Evolutionary conservation across 2,888 invertebrate genomes (phyloP).

Genomic region (Piscicola geometra): DNA sequence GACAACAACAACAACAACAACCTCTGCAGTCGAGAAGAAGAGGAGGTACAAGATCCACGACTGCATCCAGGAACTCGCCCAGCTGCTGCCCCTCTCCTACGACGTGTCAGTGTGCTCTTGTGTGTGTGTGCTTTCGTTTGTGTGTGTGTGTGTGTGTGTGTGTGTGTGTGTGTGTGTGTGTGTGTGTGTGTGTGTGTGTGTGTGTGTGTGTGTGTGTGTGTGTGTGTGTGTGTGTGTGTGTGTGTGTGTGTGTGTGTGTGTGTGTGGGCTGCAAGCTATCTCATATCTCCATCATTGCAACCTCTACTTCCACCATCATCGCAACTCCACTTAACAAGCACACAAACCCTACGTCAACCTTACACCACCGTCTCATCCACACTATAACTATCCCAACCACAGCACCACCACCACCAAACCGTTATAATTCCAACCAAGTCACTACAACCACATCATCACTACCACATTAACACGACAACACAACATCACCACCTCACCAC

Average conservation of each 20-base stretch:
- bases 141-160: conserved; percentile 37
- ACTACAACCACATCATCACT: too few relatives aligned
- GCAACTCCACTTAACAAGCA: too few relatives aligned
- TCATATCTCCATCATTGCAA: not conserved
- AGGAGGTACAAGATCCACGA: conserved; percentile 31
- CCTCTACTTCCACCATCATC: too few relatives aligned
- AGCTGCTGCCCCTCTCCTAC: conserved; percentile 24
- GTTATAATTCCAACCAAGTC: too few relatives aligned
- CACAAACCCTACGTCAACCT: too few relatives aligned
- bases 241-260: conserved; percentile 36
- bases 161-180: conserved; percentile 36
- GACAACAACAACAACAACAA: not conserved
- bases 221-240: conserved; percentile 37
- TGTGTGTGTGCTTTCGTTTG: conserved; percentile 34
- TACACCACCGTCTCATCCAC: too few relatives aligned
- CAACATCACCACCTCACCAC: too few relatives aligned
- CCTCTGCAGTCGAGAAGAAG: conserved; percentile 32
- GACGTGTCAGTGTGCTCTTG: conserved; percentile 34
- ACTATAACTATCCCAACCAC: too few relatives aligned
- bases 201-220: conserved; percentile 34
- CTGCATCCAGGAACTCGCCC: conserved; percentile 33
- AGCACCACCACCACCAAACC: too few relatives aligned
- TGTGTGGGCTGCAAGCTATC: conserved; percentile 5
- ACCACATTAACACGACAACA: too few relatives aligned
- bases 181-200: conserved; percentile 39